Evolutionary conservation across 2,888 invertebrate genomes (phyloP).

Genomic region (Agrotis puta): DNA sequence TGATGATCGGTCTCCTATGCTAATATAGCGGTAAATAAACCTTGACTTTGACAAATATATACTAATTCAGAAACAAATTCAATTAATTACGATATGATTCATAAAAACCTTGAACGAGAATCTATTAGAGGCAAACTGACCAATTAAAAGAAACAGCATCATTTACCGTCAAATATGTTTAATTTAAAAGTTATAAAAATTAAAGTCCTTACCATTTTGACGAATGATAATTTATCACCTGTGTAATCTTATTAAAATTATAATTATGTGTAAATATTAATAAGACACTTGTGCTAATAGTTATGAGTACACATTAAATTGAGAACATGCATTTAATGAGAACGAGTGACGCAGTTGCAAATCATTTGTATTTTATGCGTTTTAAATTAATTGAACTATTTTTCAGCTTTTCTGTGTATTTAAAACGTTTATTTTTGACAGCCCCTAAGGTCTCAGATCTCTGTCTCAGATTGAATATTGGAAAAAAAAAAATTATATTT

Average conservation of each 20-base stretch:
- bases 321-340: constrained; percentile 3
- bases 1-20: constrained; percentile 40
- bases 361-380: background rate
- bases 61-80: constrained; percentile 44
- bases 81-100: constrained; percentile 53
- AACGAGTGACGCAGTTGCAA: background rate
- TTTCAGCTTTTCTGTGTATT: background rate
- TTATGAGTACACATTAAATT: constrained; percentile 7
- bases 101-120: constrained; percentile 55
- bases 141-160: constrained; percentile 41
- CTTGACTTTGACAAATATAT: constrained; percentile 63
- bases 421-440: no score
- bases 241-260: constrained; percentile 17
- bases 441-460: no score
- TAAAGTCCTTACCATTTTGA: constrained; percentile 50
- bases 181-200: constrained; percentile 22
- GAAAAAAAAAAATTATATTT: no score
- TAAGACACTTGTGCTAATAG: constrained; percentile 36
- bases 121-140: constrained; percentile 42
- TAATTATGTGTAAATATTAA: constrained; percentile 16
- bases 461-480: no score
- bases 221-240: constrained; percentile 30
- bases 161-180: constrained; percentile 26
- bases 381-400: background rate
- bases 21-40: constrained; percentile 47